Conservation (phyloP, 2,797 vertebrate genomes). For the Gymnodraco acuticeps region DNA sequence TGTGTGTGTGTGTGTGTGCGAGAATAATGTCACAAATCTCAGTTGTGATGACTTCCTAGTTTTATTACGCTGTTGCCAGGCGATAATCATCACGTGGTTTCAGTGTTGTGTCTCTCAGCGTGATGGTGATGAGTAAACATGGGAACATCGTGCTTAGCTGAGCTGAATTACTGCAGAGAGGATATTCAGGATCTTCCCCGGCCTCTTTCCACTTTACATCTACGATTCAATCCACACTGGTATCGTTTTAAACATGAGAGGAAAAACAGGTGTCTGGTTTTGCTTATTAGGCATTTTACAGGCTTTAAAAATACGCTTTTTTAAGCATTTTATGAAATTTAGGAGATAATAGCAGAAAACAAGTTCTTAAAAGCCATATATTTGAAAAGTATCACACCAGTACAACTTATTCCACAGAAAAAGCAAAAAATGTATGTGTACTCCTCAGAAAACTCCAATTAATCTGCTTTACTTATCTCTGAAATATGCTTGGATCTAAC, state of each 20-base stretch:
- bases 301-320: no score
- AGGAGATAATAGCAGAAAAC: neutral
- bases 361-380: neutral
- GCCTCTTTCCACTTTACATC: neutral
- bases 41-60: slow-evolving; percentile 73
- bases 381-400: neutral
- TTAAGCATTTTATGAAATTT: neutral
- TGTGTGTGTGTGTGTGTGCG: neutral
- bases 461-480: neutral
- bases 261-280: neutral
- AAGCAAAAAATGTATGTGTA: neutral
- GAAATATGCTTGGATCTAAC: no score
- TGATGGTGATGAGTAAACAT: slow-evolving; percentile 16
- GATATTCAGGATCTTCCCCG: neutral
- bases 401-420: neutral
- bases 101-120: neutral
- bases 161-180: neutral
- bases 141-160: neutral
- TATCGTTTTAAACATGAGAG: neutral
- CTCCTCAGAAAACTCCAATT: neutral
- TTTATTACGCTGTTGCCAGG: slow-evolving; percentile 73
- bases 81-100: slow-evolving; percentile 62
- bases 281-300: neutral
- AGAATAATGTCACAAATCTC: slow-evolving; percentile 57
- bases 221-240: neutral